Percentiles rank a stretch among this genome's conserved stretches.
These are phyloP conservation scores for Microcaecilia unicolor DNA, from an alignment of 2,797 vertebrate species.

Conservation along the genomic window DNA sequence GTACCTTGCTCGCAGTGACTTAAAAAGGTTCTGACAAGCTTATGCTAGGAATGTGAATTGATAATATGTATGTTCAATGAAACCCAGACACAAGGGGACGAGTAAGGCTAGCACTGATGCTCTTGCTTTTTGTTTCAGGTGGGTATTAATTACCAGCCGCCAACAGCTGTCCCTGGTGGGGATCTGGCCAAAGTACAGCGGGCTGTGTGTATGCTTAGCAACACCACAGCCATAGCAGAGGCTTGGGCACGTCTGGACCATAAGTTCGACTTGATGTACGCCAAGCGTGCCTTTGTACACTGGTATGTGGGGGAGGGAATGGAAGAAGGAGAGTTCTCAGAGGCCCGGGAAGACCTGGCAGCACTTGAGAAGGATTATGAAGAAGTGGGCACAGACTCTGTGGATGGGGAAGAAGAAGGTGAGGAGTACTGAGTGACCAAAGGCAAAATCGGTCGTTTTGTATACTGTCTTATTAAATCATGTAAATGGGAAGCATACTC, in stretches of 20 bases:
- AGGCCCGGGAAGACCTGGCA: conserved; percentile 80
- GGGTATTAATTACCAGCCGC: conserved; percentile 80
- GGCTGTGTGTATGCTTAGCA: conserved; percentile 82
- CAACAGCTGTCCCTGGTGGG: conserved; percentile 70
- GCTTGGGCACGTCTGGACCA: conserved; percentile 81
- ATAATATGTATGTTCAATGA: no score
- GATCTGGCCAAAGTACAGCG: conserved; percentile 74
- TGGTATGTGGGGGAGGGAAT: conserved; percentile 85
- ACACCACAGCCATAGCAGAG: conserved; percentile 77
- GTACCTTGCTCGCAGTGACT: no score
- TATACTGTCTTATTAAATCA: conserved; percentile 4
- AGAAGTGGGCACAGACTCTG: conserved; percentile 67
- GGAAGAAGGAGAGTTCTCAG: conserved; percentile 81
- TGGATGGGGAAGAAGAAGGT: conserved; percentile 60
- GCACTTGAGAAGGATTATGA: conserved; percentile 81
- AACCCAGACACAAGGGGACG: no score
- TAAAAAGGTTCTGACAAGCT: no score
- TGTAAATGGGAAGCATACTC: conserved; percentile 1
- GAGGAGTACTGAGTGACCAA: conserved; percentile 59
- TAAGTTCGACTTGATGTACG: conserved; percentile 87
- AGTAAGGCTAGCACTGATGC: no score
- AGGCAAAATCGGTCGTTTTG: conserved; percentile 5
- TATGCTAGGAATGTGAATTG: no score
- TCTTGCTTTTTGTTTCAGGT: conserved; percentile 45
- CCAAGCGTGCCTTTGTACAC: conserved; percentile 81